Conservation (phyloP, 2,113 vertebrate species). For the Silurus glanis region DNA sequence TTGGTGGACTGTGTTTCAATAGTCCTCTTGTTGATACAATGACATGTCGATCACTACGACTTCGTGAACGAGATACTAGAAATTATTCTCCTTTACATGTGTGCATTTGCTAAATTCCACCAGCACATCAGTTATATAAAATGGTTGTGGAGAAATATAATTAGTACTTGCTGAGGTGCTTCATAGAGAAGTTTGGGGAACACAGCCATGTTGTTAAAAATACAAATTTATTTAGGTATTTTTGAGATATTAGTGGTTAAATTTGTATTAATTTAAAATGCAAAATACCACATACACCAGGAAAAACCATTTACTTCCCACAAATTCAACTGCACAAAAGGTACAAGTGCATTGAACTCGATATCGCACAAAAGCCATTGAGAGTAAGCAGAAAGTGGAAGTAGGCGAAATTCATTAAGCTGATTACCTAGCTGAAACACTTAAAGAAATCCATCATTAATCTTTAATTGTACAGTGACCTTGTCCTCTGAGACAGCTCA, state of each 20-base stretch:
- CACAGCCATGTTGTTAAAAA: not conserved
- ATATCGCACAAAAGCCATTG: not conserved
- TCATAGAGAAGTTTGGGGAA: not conserved
- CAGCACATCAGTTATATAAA: not conserved
- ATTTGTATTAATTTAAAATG: not conserved
- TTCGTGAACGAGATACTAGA: not conserved
- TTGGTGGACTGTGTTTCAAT: not conserved
- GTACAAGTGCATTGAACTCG: not conserved
- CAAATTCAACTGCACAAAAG: not conserved
- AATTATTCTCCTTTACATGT: not conserved
- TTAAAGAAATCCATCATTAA: constrained; percentile 75
- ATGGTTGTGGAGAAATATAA: not conserved
- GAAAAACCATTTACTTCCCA: not conserved
- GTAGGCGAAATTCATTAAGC: constrained; percentile 68
- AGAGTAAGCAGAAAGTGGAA: constrained; percentile 62
- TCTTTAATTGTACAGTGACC: constrained; percentile 71
- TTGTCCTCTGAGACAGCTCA: constrained; percentile 61
- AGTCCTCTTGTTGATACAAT: not conserved
- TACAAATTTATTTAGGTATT: not conserved
- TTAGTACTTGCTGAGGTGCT: not conserved
- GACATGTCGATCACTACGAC: not conserved
- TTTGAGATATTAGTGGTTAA: not conserved
- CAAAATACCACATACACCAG: not conserved
- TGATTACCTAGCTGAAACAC: constrained; percentile 71
- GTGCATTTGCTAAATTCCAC: not conserved